phyloP scores from a whole-genome alignment of 2,888 invertebrate genomes.

The Synanthedon myopaeformis region DNA sequence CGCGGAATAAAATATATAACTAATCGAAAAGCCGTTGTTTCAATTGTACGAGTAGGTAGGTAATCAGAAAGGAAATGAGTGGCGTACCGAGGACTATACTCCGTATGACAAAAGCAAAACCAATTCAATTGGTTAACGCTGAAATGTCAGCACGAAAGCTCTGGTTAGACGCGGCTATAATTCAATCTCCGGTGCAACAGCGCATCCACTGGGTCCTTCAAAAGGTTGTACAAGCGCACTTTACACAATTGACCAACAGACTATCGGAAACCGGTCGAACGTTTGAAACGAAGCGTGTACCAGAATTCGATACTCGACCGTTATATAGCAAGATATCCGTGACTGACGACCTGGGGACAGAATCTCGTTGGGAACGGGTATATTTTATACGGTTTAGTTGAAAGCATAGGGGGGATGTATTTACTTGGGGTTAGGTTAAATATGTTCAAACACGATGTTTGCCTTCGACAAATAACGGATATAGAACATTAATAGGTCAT shows the following conservation, averaged over 20 bases:
- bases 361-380: slow-evolving; percentile 1
- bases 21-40: too few species aligned
- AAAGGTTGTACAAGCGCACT: slow-evolving; percentile 23
- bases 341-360: slow-evolving; percentile 35
- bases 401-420: not conserved
- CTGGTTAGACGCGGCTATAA: slow-evolving; percentile 18
- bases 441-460: not conserved
- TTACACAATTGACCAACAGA: slow-evolving; percentile 28
- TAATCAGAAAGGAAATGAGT: too few species aligned
- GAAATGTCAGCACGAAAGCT: not conserved
- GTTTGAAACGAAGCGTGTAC: not conserved
- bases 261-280: slow-evolving; percentile 11
- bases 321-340: slow-evolving; percentile 33
- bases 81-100: too few species aligned
- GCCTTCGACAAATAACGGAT: not conserved
- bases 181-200: slow-evolving; percentile 43
- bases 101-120: not conserved
- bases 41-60: too few species aligned
- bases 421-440: not conserved
- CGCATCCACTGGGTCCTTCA: slow-evolving; percentile 31
- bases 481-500: not conserved
- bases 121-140: not conserved
- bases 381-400: not conserved
- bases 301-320: slow-evolving; percentile 15
- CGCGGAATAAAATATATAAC: too few species aligned